phyloP scores from a whole-genome alignment of 2,888 invertebrate genomes.

The Carterocephalus palaemon region DNA sequence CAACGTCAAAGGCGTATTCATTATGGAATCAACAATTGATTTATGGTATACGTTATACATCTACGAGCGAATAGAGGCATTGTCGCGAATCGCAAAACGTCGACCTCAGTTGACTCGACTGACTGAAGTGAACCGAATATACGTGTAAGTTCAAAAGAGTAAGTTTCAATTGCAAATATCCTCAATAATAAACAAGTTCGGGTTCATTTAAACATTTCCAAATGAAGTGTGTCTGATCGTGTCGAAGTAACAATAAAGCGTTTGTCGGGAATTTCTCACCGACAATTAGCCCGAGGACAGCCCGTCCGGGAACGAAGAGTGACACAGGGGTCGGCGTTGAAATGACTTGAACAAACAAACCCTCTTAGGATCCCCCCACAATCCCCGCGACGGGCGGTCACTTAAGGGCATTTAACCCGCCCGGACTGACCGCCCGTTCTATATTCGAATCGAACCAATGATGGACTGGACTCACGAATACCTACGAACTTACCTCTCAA shows the following conservation, averaged over 20 bases:
- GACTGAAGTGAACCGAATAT: constrained; percentile 21
- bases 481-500: no score
- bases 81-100: constrained; percentile 14
- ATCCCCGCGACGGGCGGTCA: constrained; percentile 5
- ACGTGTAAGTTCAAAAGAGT: constrained; percentile 13
- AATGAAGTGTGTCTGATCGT: constrained; percentile 18
- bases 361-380: constrained; percentile 32
- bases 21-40: constrained; percentile 23
- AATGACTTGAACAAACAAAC: constrained; percentile 50
- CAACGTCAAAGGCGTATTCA: constrained; percentile 20
- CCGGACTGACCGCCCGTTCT: neutral
- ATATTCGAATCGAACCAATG: no score
- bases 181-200: constrained; percentile 3
- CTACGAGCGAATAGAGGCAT: constrained; percentile 3
- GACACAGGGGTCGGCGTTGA: constrained; percentile 35
- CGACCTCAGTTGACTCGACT: constrained; percentile 15
- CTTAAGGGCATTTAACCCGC: constrained; percentile 12
- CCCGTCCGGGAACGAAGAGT: constrained; percentile 45
- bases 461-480: no score
- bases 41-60: constrained; percentile 18
- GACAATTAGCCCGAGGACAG: constrained; percentile 45
- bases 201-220: constrained; percentile 10
- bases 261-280: constrained; percentile 28
- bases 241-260: constrained; percentile 16
- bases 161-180: constrained; percentile 20